These are phyloP conservation scores for Villa cingulata DNA, from an alignment of 2,888 invertebrate species.

Conservation along the genomic window DNA sequence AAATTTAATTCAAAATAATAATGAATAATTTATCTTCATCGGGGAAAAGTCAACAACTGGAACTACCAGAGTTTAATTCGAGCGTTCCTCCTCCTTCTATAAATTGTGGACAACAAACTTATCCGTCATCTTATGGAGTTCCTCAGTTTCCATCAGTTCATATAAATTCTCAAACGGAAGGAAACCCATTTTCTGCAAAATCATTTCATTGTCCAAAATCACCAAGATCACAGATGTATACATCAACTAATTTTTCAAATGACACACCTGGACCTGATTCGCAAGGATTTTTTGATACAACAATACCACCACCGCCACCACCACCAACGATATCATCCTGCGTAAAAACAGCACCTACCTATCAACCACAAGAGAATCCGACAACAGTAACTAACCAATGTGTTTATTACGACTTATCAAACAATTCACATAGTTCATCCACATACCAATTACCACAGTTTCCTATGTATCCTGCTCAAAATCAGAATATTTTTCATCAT, in stretches of 20 bases:
- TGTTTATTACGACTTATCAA: too few species aligned
- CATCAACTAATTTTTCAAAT: background rate
- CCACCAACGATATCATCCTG: too few species aligned
- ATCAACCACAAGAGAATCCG: too few species aligned
- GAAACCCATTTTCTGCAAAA: background rate
- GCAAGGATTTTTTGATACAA: too few species aligned
- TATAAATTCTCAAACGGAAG: background rate
- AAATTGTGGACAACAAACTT: background rate
- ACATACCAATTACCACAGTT: too few species aligned
- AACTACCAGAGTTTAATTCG: slow-evolving; percentile 14
- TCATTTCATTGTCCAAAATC: background rate
- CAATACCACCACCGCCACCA: too few species aligned
- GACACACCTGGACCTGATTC: background rate
- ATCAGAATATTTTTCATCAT: too few species aligned
- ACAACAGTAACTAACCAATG: too few species aligned
- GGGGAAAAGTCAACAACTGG: slow-evolving; percentile 4
- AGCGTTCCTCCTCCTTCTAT: slow-evolving; percentile 8
- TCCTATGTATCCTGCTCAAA: too few species aligned
- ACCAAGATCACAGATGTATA: background rate
- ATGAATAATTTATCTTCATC: background rate
- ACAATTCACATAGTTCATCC: too few species aligned
- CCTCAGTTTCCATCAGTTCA: background rate
- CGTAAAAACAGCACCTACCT: too few species aligned
- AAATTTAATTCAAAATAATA: too few species aligned
- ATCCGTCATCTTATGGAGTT: background rate